These are phyloP conservation scores for Sebastes minor DNA, from an alignment of 2,797 vertebrate genomes.

Conservation along the genomic window DNA sequence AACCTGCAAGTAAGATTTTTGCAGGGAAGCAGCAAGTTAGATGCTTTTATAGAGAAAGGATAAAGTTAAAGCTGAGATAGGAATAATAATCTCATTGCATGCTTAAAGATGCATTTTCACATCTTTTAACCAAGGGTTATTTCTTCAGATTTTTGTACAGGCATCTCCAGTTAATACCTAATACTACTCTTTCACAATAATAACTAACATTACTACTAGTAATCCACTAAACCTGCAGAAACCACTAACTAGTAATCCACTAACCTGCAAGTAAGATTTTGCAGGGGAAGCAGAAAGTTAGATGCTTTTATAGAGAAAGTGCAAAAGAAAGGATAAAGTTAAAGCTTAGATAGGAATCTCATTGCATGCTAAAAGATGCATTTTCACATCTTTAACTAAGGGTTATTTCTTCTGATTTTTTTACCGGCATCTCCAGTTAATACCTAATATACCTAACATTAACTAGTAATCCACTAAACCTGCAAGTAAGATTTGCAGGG, in stretches of 20 bases:
- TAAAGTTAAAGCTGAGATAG: conserved; percentile 40
- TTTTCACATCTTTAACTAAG: background rate
- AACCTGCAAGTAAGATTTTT: background rate
- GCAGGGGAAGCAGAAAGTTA: too few species aligned
- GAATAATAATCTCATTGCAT: background rate
- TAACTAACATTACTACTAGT: background rate
- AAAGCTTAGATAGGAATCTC: background rate
- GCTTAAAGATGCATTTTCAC: background rate
- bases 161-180: conserved; percentile 3
- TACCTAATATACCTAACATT: too few species aligned
- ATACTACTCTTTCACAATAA: background rate
- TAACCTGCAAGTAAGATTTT: too few species aligned
- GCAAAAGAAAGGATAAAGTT: conserved; percentile 38
- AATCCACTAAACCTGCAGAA: too few species aligned
- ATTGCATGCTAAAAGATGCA: background rate
- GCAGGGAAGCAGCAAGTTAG: background rate
- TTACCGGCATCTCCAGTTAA: conserved; percentile 6
- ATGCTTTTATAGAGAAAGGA: conserved; percentile 21
- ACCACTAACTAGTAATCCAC: too few species aligned
- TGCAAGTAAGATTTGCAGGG: background rate
- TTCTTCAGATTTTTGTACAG: background rate
- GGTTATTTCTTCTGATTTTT: background rate
- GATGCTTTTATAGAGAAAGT: too few species aligned
- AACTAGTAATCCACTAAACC: background rate
- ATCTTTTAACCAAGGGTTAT: background rate